Percentiles rank a stretch among this genome's conserved stretches.
Conservation (phyloP, 1,140 invertebrate species). For the Drosophila orena region DNA sequence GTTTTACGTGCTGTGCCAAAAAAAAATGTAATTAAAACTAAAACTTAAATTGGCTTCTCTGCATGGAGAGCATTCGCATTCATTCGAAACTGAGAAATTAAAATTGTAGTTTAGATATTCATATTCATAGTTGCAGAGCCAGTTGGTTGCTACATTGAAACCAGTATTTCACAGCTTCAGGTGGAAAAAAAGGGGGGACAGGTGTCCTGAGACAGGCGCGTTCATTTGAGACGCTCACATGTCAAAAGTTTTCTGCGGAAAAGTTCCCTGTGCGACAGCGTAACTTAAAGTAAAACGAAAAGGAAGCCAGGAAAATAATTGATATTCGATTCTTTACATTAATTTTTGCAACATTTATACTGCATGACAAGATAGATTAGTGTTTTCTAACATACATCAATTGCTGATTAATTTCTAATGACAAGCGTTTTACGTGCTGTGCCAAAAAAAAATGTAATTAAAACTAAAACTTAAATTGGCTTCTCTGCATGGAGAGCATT, state of each 20-base stretch:
- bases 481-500: not conserved
- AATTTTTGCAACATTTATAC: constrained; percentile 26
- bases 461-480: constrained; percentile 2
- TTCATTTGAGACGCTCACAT: constrained; percentile 55
- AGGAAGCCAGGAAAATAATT: not conserved
- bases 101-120: too few species aligned
- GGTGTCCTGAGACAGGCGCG: constrained; percentile 39
- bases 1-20: not conserved
- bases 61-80: not conserved
- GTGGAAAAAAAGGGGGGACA: constrained; percentile 6
- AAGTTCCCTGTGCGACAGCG: constrained; percentile 5
- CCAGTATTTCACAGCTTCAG: constrained; percentile 29
- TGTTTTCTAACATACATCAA: constrained; percentile 18
- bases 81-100: too few species aligned
- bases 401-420: constrained; percentile 34
- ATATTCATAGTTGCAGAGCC: too few species aligned
- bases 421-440: constrained; percentile 2
- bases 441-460: not conserved
- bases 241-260: constrained; percentile 34
- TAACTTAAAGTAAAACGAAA: constrained; percentile 4
- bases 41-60: constrained; percentile 1
- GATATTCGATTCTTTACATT: not conserved
- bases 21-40: not conserved
- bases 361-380: constrained; percentile 3
- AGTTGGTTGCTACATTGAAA: too few species aligned